Evolutionary conservation across 2,113 vertebrate genomes (phyloP), one percentile per base, ranked within the genome.

Genomic region (Oreochromis spilurus): DNA sequence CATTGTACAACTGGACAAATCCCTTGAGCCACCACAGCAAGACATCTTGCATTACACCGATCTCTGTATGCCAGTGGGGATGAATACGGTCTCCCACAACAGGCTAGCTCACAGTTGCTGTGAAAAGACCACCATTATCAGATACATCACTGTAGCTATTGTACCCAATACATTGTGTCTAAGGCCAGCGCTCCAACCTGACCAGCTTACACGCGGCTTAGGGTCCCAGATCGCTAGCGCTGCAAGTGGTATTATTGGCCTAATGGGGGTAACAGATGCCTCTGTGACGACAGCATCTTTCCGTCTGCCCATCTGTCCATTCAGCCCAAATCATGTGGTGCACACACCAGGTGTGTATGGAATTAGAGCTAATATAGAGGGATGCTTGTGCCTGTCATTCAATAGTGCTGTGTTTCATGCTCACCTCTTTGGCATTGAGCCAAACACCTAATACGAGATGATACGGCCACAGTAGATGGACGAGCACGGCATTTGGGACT

Each of bases 181-280:
- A 77, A 58, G 80, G 75, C 88, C 86, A 87, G 83, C 72, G 60
- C 87, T 54, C 86, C 87, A 83, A 95, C 92, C 86, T 91, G 93
- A 79, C 88, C 90, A 92, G 95, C 94, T 96, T 94, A 95, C 92
- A 88, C 24, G 57, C 84, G 87, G 95, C 94, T 94, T 94, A 95
- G 87, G 89, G 94, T 90, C 90, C 88, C 84, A 91, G 93, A 94
- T 92, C 86, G 92, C 94, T 92, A 94, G 94, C 94, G 57, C 86
- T 95, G 94, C 95, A 95, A 94, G 94, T 93, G 93, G 95, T 94
- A 94, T 96, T 95, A 96, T 92, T 94, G 95, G 94, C 93, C 94
- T 96, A 96, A 95, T 94, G 88, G 91, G 91, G 82, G 92, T 90
- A 96, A 94, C 95, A 96, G 94, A 96, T 95, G 94, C 92, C 87